Base-by-base conservation (phyloP, 2,888 invertebrate genomes). In the Stegana nigrithorax region DNA sequence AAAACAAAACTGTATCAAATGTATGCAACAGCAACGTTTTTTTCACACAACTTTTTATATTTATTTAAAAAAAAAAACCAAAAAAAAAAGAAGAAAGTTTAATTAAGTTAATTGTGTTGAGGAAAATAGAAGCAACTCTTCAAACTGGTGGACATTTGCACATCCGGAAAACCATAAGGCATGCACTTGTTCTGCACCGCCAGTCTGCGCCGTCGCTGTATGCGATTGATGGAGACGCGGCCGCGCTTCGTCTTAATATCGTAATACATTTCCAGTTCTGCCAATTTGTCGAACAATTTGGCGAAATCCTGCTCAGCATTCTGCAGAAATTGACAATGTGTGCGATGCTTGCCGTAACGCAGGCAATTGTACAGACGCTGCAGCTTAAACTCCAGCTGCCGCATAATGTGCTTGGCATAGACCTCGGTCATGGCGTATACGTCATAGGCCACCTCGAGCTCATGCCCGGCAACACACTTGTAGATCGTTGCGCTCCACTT, bases 311-410 rank as follows among this genome's bases (percentile, higher is more conserved):
- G 53, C 3, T 84, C 84, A 4, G 78, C 72, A 51, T 79, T 68
- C 4, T 70, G 64, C 0, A 84, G 64, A 70, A 83, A 84, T 12
- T 73, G 73, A 62, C 84, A 84, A 36, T 80, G 71, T 21, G 81
- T 71, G 58, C 73, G 67, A 62, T 75, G 75, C 14, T 70, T 74
- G 2, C 74, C 77, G 42, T 78, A 78, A 2, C 74, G 53, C 17
- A 84, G 78, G 42, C 84, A 84, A 59, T 83, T 84, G 29, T 75
- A 81, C 1, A 84, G 62, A 42, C 80, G 67, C 59, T 84, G 81
- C 55, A 84, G 75, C 0, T 83, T 80, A 62, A 81, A 81, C 58
- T 84, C 84, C 8, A 83, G 66, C 67, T 83, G 79, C 19, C 70
- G 71, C 67, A 84, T 66, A 2, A 84, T 66, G 44, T 80, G 75